These are phyloP conservation scores for Cryptoprocta ferox DNA, from an alignment of 2,797 vertebrate species.

Conservation along the genomic window DNA sequence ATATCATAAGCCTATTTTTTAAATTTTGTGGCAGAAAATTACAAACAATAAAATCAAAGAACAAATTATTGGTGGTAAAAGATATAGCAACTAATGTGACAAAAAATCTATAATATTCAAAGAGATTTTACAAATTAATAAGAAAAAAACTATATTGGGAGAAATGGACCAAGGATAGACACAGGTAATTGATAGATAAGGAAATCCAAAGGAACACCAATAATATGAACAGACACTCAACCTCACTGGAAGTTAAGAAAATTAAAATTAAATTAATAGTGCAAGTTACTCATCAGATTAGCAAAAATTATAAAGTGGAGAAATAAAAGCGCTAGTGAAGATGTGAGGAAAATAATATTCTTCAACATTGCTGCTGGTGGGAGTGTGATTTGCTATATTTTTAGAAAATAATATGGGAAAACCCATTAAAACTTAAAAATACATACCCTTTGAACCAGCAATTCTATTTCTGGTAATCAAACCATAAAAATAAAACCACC, in stretches of 20 bases:
- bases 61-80: not conserved
- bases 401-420: conserved; percentile 66
- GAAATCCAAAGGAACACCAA: not conserved
- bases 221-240: not conserved
- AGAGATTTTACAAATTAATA: not conserved
- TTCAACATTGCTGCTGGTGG: not conserved
- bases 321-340: not conserved
- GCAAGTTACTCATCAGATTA: not conserved
- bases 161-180: not conserved
- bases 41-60: conserved; percentile 43
- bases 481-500: conserved; percentile 51
- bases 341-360: conserved; percentile 5
- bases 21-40: conserved; percentile 14
- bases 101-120: not conserved
- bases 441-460: conserved; percentile 45
- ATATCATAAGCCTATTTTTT: not conserved
- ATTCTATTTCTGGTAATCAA: conserved; percentile 32
- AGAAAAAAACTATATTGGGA: not conserved
- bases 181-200: not conserved
- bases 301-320: conserved; percentile 1
- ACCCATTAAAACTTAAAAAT: conserved; percentile 53
- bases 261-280: not conserved
- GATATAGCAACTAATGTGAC: not conserved
- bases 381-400: conserved; percentile 46
- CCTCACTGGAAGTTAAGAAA: not conserved